Evolutionary conservation across 2,113 vertebrate species (phyloP).

Genomic region (Eleginops maclovinus): DNA sequence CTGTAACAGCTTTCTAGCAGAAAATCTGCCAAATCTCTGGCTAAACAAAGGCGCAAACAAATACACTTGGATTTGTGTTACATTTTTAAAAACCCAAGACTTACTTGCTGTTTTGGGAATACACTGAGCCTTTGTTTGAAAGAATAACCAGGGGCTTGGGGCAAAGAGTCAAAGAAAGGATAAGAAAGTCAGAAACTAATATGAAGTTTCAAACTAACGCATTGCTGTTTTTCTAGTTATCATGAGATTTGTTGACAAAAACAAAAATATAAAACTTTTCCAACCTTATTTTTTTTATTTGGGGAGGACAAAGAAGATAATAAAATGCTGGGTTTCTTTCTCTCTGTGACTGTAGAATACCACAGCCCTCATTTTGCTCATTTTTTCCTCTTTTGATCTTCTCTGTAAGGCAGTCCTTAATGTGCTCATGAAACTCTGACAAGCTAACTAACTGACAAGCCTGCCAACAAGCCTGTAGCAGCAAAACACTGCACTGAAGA

Average conservation of each 20-base stretch:
- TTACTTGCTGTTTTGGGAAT: neutral
- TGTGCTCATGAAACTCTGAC: conserved; percentile 47
- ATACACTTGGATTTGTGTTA: neutral
- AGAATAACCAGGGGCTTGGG: neutral
- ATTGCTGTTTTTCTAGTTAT: neutral
- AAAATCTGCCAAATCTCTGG: neutral
- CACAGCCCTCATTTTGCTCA: conserved; percentile 41
- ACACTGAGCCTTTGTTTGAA: neutral
- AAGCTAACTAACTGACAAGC: conserved; percentile 44
- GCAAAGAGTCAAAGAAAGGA: neutral
- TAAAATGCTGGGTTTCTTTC: neutral
- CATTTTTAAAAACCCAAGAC: neutral
- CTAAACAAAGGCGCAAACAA: neutral
- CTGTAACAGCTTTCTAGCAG: neutral
- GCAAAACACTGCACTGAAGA: conserved; percentile 52
- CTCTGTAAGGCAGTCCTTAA: conserved; percentile 24
- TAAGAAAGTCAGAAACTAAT: neutral
- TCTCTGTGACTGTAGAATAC: conserved; percentile 15
- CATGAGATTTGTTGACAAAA: neutral
- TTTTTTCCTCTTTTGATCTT: conserved; percentile 44
- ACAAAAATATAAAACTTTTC: conserved; percentile 10
- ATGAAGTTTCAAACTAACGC: neutral
- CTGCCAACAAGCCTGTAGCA: conserved; percentile 54
- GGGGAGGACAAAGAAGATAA: neutral
- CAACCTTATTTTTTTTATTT: neutral